Evolutionary conservation across 2,113 vertebrate genomes (phyloP), one percentile per base, ranked within the genome.

Genomic region (Mormyrus iriodes): DNA sequence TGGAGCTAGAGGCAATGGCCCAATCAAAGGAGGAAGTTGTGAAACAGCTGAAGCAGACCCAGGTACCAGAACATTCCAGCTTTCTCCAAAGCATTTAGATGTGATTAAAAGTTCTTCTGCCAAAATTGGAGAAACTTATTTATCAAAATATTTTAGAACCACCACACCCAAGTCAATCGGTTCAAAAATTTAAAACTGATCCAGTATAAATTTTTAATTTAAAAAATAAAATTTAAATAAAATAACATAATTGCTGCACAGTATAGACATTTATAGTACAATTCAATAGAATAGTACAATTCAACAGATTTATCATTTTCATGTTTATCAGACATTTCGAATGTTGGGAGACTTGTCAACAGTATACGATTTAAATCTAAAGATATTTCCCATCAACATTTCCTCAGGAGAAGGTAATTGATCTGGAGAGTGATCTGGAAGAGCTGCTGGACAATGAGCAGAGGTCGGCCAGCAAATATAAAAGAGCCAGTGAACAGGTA

Each of bases 371-470:
- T 49, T 13, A 49, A 7, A 79, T 83, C 39, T 84, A 8, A 84
- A 84, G 19, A 21, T 39, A 2, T 48, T 44, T 84, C 44, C 17
- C 44, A 48, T n/a, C 12, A 2, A 21, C 7, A 48, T 46, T 31
- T 69, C 4, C 89, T 51, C 92, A 96, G 96, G 96, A 96, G 92
- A 95, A 94, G 82, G 85, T 95, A 44, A 94, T 96, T 9, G 95
- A 96, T 89, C 87, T 96, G 90, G 95, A 96, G 91, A 93, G 83
- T 0, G 95, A 96, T 4, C 86, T 96, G 89, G 96, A 96, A 93
- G 96, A 96, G 89, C 89, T 96, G 89, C 93, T 94, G 0, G 95
- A 96, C 89, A 96, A 93, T 31, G 96, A 96, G 91, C 94, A 95
- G 91, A 91, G 95, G 58, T 95, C 92, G 91, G 92, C 89, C 5